Conservation (phyloP, 2,797 vertebrate species). For the Poecilia gillii region DNA sequence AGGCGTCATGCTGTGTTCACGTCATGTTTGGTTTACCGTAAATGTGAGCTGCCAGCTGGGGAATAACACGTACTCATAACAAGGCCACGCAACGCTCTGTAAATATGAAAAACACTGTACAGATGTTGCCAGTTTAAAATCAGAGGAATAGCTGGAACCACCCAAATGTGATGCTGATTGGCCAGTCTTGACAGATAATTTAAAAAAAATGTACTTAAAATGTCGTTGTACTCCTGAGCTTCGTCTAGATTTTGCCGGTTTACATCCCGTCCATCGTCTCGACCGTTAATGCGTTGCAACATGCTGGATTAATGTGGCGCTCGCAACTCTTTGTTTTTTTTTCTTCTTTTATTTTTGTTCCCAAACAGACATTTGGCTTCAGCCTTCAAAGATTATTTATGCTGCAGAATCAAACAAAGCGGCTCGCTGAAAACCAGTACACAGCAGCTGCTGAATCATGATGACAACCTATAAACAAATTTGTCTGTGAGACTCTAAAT, state of each 20-base stretch:
- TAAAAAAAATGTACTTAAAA: slow-evolving; percentile 23
- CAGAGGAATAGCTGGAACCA: background rate
- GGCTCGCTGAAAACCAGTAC: slow-evolving; percentile 17
- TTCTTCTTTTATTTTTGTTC: slow-evolving; percentile 13
- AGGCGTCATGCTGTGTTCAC: slow-evolving; percentile 47
- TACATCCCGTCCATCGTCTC: slow-evolving; percentile 47
- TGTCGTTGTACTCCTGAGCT: slow-evolving; percentile 32
- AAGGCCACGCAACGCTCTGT: slow-evolving; percentile 10
- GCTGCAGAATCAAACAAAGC: slow-evolving; percentile 28
- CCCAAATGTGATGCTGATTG: background rate
- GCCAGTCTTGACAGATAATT: background rate
- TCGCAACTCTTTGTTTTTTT: slow-evolving; percentile 14
- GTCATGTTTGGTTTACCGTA: slow-evolving; percentile 47
- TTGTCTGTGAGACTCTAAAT: slow-evolving; percentile 32
- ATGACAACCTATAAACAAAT: slow-evolving; percentile 36
- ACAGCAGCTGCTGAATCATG: slow-evolving; percentile 26
- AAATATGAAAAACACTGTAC: slow-evolving; percentile 11
- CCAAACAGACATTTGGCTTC: slow-evolving; percentile 33
- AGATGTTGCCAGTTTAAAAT: slow-evolving; percentile 25
- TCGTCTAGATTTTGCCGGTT: slow-evolving; percentile 32
- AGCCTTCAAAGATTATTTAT: slow-evolving; percentile 49
- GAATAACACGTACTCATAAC: slow-evolving; percentile 20
- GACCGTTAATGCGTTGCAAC: slow-evolving; percentile 30
- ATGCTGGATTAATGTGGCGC: slow-evolving; percentile 36
- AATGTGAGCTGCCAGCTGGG: slow-evolving; percentile 34